Conservation (phyloP, 1,140 invertebrate species). For the Aleiodes sp. region DNA sequence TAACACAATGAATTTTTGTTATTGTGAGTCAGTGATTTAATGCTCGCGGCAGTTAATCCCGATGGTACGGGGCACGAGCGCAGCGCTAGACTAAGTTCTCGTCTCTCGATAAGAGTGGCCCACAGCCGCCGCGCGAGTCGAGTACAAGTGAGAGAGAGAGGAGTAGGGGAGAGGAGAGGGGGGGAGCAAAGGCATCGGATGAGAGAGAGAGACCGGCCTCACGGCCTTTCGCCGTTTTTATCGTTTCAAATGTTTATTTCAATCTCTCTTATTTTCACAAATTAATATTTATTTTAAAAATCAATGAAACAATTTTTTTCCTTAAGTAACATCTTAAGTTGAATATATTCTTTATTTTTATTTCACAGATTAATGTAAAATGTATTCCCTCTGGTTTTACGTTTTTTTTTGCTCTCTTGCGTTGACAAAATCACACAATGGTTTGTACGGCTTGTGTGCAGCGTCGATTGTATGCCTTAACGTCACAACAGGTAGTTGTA, state of each 20-base stretch:
- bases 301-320: too few relatives aligned
- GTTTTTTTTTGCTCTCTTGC: neutral
- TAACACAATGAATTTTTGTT: neutral
- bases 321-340: too few relatives aligned
- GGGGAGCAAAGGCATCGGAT: constrained; percentile 15
- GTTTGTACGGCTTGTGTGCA: neutral
- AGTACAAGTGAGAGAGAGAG: neutral
- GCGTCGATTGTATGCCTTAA: constrained; percentile 10
- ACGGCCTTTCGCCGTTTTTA: constrained; percentile 33
- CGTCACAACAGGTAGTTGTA: constrained; percentile 55
- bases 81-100: constrained; percentile 9
- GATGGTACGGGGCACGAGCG: constrained; percentile 17
- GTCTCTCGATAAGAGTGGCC: constrained; percentile 10
- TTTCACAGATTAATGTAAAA: too few relatives aligned
- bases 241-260: neutral
- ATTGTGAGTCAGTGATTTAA: neutral
- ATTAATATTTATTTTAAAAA: too few relatives aligned
- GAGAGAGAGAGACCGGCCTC: constrained; percentile 9
- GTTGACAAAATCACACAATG: neutral
- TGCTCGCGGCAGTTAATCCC: neutral
- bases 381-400: neutral
- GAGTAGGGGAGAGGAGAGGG: neutral
- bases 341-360: too few relatives aligned
- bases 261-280: too few relatives aligned
- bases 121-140: constrained; percentile 11